Conservation (phyloP, 2,888 invertebrate genomes). For the Epiblema foenella region DNA sequence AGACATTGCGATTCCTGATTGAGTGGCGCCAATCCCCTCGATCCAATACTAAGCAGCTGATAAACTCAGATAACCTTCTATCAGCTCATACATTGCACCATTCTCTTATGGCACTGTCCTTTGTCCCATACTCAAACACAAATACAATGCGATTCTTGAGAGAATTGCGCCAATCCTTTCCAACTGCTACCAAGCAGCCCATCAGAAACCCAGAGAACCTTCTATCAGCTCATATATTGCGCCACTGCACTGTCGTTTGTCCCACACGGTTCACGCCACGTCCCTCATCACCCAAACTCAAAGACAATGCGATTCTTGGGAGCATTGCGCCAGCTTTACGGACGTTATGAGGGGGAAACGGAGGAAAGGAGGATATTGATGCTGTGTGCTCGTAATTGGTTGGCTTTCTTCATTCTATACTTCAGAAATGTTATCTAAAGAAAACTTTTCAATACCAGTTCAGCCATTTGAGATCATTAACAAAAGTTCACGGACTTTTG, state of each 20-base stretch:
- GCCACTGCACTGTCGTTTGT: conserved; percentile 38
- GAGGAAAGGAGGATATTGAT: conserved; percentile 16
- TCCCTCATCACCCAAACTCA: conserved; percentile 32
- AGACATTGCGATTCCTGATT: conserved; percentile 32
- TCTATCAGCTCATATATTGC: conserved; percentile 2
- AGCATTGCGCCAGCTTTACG: conserved; percentile 21
- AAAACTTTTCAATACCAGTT: no score
- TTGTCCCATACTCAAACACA: conserved; percentile 33
- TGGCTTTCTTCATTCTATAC: neutral
- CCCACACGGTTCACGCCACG: conserved; percentile 26
- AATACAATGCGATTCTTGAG: conserved; percentile 37
- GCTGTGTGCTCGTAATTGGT: neutral
- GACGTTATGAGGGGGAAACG: conserved; percentile 18
- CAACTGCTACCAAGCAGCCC: conserved; percentile 1
- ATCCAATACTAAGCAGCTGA: no score
- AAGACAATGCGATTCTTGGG: conserved; percentile 39
- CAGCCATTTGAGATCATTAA: no score
- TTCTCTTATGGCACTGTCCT: conserved; percentile 28
- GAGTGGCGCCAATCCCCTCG: no score
- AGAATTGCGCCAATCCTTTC: conserved; percentile 25
- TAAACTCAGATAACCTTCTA: neutral
- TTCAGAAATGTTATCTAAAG: neutral
- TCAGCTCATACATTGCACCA: conserved; percentile 16
- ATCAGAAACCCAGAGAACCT: neutral
- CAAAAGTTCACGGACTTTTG: no score